Conservation (phyloP, 2,888 invertebrate species). For the Toxonevra muliebris region DNA sequence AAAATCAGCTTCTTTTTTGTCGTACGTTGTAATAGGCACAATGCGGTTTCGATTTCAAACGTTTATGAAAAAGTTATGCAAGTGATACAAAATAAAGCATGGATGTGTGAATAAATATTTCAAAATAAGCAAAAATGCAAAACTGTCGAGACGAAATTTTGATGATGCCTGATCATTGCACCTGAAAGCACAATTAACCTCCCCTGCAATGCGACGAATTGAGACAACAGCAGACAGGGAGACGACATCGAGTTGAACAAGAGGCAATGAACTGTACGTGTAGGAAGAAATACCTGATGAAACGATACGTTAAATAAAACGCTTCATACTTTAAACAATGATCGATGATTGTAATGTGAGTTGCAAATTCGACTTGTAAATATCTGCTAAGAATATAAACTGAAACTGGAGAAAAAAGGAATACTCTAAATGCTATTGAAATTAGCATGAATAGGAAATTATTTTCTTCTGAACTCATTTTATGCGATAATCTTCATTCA, state of each 20-base stretch:
- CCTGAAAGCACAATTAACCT: conserved; percentile 13
- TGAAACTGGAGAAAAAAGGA: too few species aligned
- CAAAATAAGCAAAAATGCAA: too few species aligned
- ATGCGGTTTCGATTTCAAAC: too few species aligned
- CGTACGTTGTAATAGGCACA: too few species aligned
- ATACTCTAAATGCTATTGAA: neutral
- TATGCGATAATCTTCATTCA: neutral
- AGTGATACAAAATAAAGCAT: too few species aligned
- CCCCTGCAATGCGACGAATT: neutral
- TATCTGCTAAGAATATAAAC: too few species aligned
- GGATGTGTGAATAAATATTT: too few species aligned
- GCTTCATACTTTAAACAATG: too few species aligned
- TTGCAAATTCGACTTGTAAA: too few species aligned
- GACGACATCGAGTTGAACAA: neutral
- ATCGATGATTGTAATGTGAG: too few species aligned
- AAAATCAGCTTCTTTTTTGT: too few species aligned
- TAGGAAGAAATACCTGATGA: neutral
- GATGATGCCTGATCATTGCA: conserved; percentile 13
- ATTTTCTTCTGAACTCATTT: neutral
- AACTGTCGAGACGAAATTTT: conserved; percentile 17
- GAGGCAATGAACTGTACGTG: neutral
- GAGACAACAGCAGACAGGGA: neutral
- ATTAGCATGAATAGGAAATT: conserved; percentile 8
- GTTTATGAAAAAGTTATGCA: too few species aligned
- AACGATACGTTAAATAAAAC: neutral